Base-by-base conservation (phyloP, 1,140 invertebrate species). In the Drosophila oshimai region DNA sequence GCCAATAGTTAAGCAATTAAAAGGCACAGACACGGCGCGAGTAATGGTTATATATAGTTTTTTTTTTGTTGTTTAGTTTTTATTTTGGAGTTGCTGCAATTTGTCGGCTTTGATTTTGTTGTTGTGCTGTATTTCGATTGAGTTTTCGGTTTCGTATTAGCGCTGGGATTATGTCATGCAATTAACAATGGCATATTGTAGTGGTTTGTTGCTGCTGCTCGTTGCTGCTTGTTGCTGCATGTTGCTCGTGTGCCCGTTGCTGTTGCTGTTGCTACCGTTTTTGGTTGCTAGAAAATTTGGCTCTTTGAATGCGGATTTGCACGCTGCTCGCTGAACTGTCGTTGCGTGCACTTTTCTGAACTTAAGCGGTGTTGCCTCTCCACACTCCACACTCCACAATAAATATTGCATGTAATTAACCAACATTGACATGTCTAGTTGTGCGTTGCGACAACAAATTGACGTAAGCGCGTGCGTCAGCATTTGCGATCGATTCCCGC, bases 1-100 rank as follows among this genome's bases (percentile, higher is more conserved):
- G 79, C 75, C 75, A 46, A 76, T 80, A 86, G 80, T 86, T 87
- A 69, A 86, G 80, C 80, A 86, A 87, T 86, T 86, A 87, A 86
- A 80, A 79, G 65, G 74, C 75, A 75, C 68, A 60, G 68, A 71
- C 68, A 71, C 54, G 24, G 41, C 65, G 20, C 62, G 15, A 33
- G 28, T 46, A 69, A 29, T 53, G 26, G 45, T 42, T 62, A 49
- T 64, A n/a, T n/a, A n/a, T n/a, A n/a, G n/a, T 47, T 55, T 31
- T 37, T 12, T n/a, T 37, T 29, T 55, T 28, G 29, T 49, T 34
- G 15, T 47, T 55, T 39, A 28, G 50, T 50, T 50, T 50, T 70
- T 55, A 55, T 55, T 72, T 64, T 46, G 69, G 45, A 50, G 49
- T 49, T 58, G 44, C 41, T 20, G 51, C 71, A 74, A 74, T 74